Percentiles rank a stretch among this genome's conserved stretches.
Conservation (phyloP, 2,113 vertebrate species). For the Philantomba maxwellii region DNA sequence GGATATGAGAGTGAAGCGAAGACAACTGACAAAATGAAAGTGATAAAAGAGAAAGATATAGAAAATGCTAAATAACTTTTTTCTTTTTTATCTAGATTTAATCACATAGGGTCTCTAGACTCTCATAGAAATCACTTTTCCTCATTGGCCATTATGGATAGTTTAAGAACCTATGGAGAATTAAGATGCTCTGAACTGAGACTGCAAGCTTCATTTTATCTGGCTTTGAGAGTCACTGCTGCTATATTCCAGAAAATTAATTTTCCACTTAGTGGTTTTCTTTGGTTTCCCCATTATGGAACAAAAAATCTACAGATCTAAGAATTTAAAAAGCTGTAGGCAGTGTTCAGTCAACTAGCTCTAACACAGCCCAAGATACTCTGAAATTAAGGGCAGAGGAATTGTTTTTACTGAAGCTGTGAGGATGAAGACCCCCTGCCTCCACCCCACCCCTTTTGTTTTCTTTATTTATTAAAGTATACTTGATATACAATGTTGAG, state of each 20-base stretch:
- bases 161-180: conserved; percentile 40
- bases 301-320: conserved; percentile 41
- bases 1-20: not conserved
- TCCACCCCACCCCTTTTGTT: not conserved
- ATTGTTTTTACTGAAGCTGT: not conserved
- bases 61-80: not conserved
- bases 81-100: not conserved
- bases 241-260: conserved; percentile 63
- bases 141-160: not conserved
- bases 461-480: not conserved
- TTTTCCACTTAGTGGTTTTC: conserved; percentile 64
- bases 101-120: not conserved
- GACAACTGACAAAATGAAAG: not conserved
- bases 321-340: conserved; percentile 46
- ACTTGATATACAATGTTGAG: not conserved
- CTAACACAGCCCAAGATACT: not conserved
- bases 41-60: not conserved
- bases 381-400: conserved; percentile 21
- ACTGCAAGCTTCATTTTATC: conserved; percentile 51
- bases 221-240: conserved; percentile 21
- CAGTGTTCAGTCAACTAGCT: conserved; percentile 27
- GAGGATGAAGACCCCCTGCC: not conserved
- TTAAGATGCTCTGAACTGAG: conserved; percentile 56
- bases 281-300: conserved; percentile 63
- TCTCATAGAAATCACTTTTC: conserved; percentile 34